These are phyloP conservation scores for Goniozus legneri DNA, from an alignment of 1,140 invertebrate species.

Conservation along the genomic window DNA sequence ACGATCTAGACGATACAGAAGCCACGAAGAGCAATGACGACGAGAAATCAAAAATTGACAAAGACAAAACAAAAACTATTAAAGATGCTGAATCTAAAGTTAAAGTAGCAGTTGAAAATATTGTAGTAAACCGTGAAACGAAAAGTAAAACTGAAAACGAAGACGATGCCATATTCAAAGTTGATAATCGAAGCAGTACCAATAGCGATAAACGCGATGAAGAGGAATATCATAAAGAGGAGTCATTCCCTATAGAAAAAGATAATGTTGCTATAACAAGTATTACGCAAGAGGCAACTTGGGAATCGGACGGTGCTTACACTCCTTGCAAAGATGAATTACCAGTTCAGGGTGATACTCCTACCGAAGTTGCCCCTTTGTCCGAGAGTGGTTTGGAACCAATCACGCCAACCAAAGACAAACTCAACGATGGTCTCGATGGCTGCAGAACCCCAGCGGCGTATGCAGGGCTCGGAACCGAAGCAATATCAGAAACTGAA, in stretches of 20 bases:
- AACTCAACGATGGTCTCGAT: slow-evolving; percentile 39
- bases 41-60: too few relatives aligned
- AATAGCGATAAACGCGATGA: slow-evolving; percentile 31
- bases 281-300: slow-evolving; percentile 12
- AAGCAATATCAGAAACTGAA: slow-evolving; percentile 47
- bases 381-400: slow-evolving; percentile 42
- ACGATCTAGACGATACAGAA: too few relatives aligned
- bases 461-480: slow-evolving; percentile 48
- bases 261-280: slow-evolving; percentile 17
- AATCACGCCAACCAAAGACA: slow-evolving; percentile 44
- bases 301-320: slow-evolving; percentile 50
- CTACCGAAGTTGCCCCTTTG: slow-evolving; percentile 9
- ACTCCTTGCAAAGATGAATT: slow-evolving; percentile 49
- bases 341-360: slow-evolving; percentile 30
- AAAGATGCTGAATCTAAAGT: not conserved
- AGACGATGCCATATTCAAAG: too few relatives aligned
- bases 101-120: not conserved
- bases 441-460: slow-evolving; percentile 41
- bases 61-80: too few relatives aligned
- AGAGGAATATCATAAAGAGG: slow-evolving; percentile 13
- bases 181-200: too few relatives aligned
- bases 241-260: slow-evolving; percentile 23
- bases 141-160: too few relatives aligned
- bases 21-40: too few relatives aligned
- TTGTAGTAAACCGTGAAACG: not conserved